phyloP scores from a whole-genome alignment of 2,797 vertebrate species.

The Sebastes iracundus region DNA sequence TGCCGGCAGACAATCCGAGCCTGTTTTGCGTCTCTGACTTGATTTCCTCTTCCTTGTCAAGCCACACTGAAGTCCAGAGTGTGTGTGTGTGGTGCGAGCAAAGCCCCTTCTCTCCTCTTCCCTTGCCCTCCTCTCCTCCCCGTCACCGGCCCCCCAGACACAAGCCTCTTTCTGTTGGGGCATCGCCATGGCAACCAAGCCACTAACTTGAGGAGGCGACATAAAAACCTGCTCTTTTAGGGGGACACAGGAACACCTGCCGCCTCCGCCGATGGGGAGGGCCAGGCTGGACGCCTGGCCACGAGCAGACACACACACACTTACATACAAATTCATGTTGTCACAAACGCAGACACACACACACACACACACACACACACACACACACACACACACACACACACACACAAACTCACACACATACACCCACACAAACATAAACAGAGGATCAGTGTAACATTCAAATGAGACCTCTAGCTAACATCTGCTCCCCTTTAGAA shows the following conservation, averaged over 20 bases:
- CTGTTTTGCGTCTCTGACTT: slow-evolving; percentile 71
- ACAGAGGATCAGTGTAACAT: slow-evolving; percentile 67
- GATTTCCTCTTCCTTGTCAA: slow-evolving; percentile 59
- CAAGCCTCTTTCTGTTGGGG: slow-evolving; percentile 88
- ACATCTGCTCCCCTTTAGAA: slow-evolving; percentile 70
- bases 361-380: slow-evolving; percentile 66
- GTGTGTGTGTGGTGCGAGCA: slow-evolving; percentile 44
- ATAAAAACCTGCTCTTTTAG: slow-evolving; percentile 86
- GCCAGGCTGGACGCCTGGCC: slow-evolving; percentile 61
- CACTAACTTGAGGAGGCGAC: slow-evolving; percentile 86
- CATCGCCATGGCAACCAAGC: slow-evolving; percentile 85
- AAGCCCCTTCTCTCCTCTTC: slow-evolving; percentile 69
- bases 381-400: not conserved
- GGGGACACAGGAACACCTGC: slow-evolving; percentile 86
- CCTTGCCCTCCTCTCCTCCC: slow-evolving; percentile 75
- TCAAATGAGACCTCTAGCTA: slow-evolving; percentile 66
- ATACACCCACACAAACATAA: slow-evolving; percentile 29
- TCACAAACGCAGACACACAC: slow-evolving; percentile 10
- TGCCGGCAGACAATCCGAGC: slow-evolving; percentile 61
- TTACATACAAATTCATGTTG: slow-evolving; percentile 67
- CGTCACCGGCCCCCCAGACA: slow-evolving; percentile 82
- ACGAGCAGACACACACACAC: slow-evolving; percentile 66
- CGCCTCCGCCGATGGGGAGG: slow-evolving; percentile 78
- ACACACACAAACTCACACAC: not conserved
- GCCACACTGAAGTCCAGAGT: slow-evolving; percentile 66